Conservation (phyloP, 2,113 vertebrate species). For the Ailuropoda melanoleuca region DNA sequence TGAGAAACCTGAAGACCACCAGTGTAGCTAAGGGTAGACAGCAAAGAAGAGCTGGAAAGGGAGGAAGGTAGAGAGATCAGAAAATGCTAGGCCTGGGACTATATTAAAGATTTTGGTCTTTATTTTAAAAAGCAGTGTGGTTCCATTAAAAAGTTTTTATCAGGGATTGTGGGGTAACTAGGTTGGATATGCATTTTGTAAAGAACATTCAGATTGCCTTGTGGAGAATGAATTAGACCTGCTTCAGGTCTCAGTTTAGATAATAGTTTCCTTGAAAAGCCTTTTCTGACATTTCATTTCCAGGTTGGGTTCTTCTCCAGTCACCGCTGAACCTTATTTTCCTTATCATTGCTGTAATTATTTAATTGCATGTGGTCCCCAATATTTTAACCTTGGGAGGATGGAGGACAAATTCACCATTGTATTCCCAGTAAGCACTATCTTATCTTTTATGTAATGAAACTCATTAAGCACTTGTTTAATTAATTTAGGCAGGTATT, state of each 20-base stretch:
- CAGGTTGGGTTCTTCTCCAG: neutral
- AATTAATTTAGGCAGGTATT: constrained; percentile 47
- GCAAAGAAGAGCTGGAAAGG: neutral
- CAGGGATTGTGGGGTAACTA: neutral
- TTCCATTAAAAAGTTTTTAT: neutral
- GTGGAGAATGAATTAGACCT: neutral
- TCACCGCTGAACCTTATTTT: neutral
- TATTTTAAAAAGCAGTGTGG: constrained; percentile 8
- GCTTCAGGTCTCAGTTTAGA: neutral
- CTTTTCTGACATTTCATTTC: constrained; percentile 28
- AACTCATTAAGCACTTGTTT: neutral
- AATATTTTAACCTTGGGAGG: neutral
- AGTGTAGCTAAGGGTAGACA: neutral
- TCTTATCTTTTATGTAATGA: constrained; percentile 39
- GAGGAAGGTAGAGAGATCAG: neutral
- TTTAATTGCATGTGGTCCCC: neutral
- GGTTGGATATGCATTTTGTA: constrained; percentile 2
- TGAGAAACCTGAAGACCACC: neutral
- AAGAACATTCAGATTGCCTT: constrained; percentile 1
- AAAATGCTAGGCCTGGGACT: neutral
- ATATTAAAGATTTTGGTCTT: constrained; percentile 9
- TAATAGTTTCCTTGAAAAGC: neutral
- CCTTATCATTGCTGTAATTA: neutral
- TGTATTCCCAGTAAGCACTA: neutral
- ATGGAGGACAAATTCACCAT: neutral